Evolutionary conservation across 2,797 vertebrate species (phyloP).

Genomic region (Triplophysa bombifrons): DNA sequence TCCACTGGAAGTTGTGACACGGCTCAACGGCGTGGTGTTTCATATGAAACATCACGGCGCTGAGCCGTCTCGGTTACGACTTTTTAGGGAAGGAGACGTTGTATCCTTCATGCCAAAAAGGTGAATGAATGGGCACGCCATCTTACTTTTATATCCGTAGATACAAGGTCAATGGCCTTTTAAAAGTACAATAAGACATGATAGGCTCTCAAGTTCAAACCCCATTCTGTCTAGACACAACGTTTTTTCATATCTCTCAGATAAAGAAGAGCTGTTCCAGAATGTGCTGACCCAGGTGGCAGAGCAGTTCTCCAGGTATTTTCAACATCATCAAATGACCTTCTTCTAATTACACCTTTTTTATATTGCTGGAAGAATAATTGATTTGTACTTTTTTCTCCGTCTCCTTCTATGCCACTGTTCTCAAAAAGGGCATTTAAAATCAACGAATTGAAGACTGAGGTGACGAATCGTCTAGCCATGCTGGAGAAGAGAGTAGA

Average conservation of each 20-base stretch:
- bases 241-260: slow-evolving; percentile 67
- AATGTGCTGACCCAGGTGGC: slow-evolving; percentile 86
- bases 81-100: no score
- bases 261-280: slow-evolving; percentile 92
- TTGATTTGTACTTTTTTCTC: slow-evolving; percentile 29
- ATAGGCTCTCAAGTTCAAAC: no score
- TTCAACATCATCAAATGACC: neutral
- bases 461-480: slow-evolving; percentile 87
- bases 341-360: slow-evolving; percentile 19
- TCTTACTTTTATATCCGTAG: no score
- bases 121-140: no score
- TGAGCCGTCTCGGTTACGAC: no score
- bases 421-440: slow-evolving; percentile 83
- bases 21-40: no score
- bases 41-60: no score
- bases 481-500: slow-evolving; percentile 93
- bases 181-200: no score
- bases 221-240: no score
- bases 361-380: slow-evolving; percentile 2
- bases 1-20: no score
- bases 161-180: no score
- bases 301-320: slow-evolving; percentile 91
- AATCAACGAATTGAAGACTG: slow-evolving; percentile 91
- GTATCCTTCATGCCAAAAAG: no score
- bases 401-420: slow-evolving; percentile 18